phyloP scores from a whole-genome alignment of 1,140 invertebrate species.

The Orchesella cincta region DNA sequence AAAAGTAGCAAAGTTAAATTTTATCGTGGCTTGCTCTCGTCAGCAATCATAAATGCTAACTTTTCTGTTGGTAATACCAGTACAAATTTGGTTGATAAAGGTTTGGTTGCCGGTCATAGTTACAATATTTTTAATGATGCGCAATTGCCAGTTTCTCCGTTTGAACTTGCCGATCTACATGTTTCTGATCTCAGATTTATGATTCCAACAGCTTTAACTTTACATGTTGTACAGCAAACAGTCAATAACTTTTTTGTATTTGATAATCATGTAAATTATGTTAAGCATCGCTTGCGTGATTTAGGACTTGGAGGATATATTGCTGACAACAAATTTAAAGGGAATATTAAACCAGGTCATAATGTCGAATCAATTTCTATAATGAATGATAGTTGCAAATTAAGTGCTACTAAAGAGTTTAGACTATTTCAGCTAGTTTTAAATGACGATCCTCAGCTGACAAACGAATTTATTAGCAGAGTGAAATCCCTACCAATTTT shows the following conservation, averaged over 20 bases:
- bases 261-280: not conserved
- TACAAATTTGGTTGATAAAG: slow-evolving; percentile 14
- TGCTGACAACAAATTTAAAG: too few relatives aligned
- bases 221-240: not conserved
- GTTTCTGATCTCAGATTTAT: slow-evolving; percentile 32
- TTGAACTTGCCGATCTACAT: not conserved
- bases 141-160: not conserved
- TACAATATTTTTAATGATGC: slow-evolving; percentile 23
- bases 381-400: not conserved
- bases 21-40: slow-evolving; percentile 1
- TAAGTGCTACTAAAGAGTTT: slow-evolving; percentile 1
- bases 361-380: not conserved
- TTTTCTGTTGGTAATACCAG: not conserved
- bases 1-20: slow-evolving; percentile 19
- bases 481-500: too few relatives aligned
- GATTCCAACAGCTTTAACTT: slow-evolving; percentile 11
- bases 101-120: slow-evolving; percentile 11
- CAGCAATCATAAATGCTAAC: too few relatives aligned
- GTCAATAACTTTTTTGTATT: not conserved
- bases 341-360: not conserved
- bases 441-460: slow-evolving; percentile 16
- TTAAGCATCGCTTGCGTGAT: not conserved
- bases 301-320: not conserved
- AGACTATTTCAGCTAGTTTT: slow-evolving; percentile 30
- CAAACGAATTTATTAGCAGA: slow-evolving; percentile 1